Evolutionary conservation across 2,113 vertebrate genomes (phyloP), one percentile per base, ranked within the genome.

Genomic region (Progne subis): DNA sequence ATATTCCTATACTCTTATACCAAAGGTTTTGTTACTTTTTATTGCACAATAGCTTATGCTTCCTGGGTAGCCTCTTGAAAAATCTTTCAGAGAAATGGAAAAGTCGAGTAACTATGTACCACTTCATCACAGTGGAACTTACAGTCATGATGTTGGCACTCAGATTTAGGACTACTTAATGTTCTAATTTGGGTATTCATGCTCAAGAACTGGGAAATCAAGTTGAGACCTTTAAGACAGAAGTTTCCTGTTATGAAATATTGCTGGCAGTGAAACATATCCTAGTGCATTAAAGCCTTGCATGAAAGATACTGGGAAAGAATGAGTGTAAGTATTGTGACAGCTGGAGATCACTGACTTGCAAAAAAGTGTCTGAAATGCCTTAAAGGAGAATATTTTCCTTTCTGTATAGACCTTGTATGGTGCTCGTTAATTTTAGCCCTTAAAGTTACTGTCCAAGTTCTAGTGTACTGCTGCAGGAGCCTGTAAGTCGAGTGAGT

Each of bases 321-420:
- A 28, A 6, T 3, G 6, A 83, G 53, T 60, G 28, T 52, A 49
- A 94, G 83, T 74, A 81, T 86, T 86, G 55, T 77, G 80, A 47
- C 89, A 92, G 89, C 60, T 92, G 77, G 55, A 94, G 47, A 75
- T 94, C 80, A 43, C 56, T 59, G 77, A 49, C 76, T 83, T 86
- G 46, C n/a, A 60, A 88, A 90, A 70, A 77, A n/a, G n/a, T 2
- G 11, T 64, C 32, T 3, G 2, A 82, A 86, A 79, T 90, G 49
- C 34, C 55, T 46, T 59, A 77, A 59, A 57, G 34, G 18, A 80
- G 68, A 83, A n/a, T 72, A 46, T 90, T 80, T 88, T 90, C 31
- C 31, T 77, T 92, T 90, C 57, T 46, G 31, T 76, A 55, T 3
- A 8, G 28, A 21, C 19, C n/a, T 55, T 85, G 34, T 46, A 14